Evolutionary conservation across 2,113 vertebrate species (phyloP).

Genomic region (Tilapia sparmanii): DNA sequence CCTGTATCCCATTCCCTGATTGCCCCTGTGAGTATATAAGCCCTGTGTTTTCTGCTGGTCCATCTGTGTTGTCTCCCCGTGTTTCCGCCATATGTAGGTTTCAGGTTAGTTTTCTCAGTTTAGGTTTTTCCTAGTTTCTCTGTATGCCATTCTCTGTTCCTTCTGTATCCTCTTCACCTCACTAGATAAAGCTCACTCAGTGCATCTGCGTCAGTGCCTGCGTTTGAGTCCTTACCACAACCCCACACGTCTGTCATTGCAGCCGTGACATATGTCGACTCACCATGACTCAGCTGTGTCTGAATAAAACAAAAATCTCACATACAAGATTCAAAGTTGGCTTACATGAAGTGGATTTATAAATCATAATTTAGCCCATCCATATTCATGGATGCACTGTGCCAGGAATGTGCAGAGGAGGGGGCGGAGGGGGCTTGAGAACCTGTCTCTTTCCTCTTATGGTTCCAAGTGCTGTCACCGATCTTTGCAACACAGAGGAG

Average conservation of each 20-base stretch:
- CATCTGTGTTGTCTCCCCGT: accelerated
- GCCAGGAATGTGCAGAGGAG: accelerated
- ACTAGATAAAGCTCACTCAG: background rate
- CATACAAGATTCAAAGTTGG: background rate
- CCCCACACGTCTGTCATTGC: background rate
- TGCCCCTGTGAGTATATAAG: background rate
- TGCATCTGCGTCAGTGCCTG: background rate
- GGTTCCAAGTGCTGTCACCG: background rate
- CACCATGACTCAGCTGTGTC: background rate
- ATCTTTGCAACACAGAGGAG: background rate
- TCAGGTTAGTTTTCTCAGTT: background rate
- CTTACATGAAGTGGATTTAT: background rate
- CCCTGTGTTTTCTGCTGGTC: background rate
- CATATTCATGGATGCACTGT: background rate
- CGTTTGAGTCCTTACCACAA: background rate
- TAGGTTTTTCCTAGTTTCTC: background rate
- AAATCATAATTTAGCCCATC: background rate
- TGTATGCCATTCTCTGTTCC: background rate
- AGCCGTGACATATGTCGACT: background rate
- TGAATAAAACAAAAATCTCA: background rate
- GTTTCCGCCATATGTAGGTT: accelerated
- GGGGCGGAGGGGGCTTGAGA: background rate
- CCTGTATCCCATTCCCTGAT: background rate
- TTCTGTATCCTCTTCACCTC: background rate
- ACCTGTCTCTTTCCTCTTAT: accelerated